These are phyloP conservation scores for Laticauda laticaudata DNA, from an alignment of 2,113 vertebrate genomes.

Conservation along the genomic window DNA sequence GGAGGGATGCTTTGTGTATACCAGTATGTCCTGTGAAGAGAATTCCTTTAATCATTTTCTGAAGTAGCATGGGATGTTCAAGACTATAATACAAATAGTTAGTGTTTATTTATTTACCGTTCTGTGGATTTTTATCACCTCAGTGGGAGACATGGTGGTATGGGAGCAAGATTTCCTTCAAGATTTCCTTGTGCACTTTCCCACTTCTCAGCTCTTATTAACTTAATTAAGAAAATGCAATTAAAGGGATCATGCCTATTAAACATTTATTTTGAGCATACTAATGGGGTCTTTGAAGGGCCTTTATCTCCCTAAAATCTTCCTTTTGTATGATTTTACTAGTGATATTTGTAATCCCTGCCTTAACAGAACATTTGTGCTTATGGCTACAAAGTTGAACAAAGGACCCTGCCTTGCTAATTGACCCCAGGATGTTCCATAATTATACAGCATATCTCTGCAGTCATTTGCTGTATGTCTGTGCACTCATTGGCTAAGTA, in stretches of 20 bases:
- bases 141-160: constrained; percentile 40
- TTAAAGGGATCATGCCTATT: constrained; percentile 23
- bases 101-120: constrained; percentile 51
- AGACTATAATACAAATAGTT: constrained; percentile 38
- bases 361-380: background rate
- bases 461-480: background rate
- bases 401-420: background rate
- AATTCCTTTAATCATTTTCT: constrained; percentile 37
- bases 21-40: background rate
- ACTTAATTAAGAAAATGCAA: constrained; percentile 57
- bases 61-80: constrained; percentile 25
- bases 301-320: background rate
- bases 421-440: background rate
- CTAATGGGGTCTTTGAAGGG: constrained; percentile 2
- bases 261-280: constrained; percentile 46
- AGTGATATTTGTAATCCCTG: background rate
- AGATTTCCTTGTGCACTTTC: constrained; percentile 27
- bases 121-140: constrained; percentile 52
- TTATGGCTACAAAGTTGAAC: background rate
- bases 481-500: background rate
- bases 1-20: background rate
- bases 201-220: constrained; percentile 46
- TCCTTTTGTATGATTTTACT: background rate
- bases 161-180: constrained; percentile 53
- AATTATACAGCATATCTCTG: background rate